These are phyloP conservation scores for Eupelmus urozonus DNA, from an alignment of 2,888 invertebrate species.

Conservation along the genomic window DNA sequence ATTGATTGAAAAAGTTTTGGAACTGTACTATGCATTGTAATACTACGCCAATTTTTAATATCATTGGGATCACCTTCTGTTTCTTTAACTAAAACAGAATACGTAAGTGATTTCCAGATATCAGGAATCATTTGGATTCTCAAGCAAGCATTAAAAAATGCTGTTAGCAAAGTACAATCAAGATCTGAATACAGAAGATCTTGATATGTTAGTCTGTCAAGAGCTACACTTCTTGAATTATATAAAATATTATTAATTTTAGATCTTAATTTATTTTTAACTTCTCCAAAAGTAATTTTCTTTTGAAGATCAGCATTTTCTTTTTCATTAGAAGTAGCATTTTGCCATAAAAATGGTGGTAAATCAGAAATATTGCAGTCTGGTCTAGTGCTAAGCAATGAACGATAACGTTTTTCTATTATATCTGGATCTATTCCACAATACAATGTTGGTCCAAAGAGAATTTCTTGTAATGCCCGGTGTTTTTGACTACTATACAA, in stretches of 20 bases:
- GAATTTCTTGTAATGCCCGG: slow-evolving; percentile 56
- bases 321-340: background rate
- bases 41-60: slow-evolving; percentile 67
- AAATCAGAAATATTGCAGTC: slow-evolving; percentile 26
- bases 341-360: slow-evolving; percentile 31
- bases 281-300: slow-evolving; percentile 8
- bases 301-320: background rate
- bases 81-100: slow-evolving; percentile 60
- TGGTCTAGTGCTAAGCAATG: background rate
- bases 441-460: slow-evolving; percentile 40
- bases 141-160: slow-evolving; percentile 59
- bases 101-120: slow-evolving; percentile 57
- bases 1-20: slow-evolving; percentile 56
- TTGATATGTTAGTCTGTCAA: slow-evolving; percentile 62
- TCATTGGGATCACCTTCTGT: slow-evolving; percentile 55
- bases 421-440: slow-evolving; percentile 45
- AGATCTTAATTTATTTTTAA: background rate
- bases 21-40: slow-evolving; percentile 63
- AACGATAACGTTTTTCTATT: slow-evolving; percentile 45
- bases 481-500: slow-evolving; percentile 20
- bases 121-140: slow-evolving; percentile 53
- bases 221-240: slow-evolving; percentile 54
- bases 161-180: slow-evolving; percentile 49
- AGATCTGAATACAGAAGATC: slow-evolving; percentile 60
- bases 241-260: slow-evolving; percentile 7